These are phyloP conservation scores for Sinopyrophorus schimmeli DNA, from an alignment of 2,888 invertebrate genomes.

Conservation along the genomic window DNA sequence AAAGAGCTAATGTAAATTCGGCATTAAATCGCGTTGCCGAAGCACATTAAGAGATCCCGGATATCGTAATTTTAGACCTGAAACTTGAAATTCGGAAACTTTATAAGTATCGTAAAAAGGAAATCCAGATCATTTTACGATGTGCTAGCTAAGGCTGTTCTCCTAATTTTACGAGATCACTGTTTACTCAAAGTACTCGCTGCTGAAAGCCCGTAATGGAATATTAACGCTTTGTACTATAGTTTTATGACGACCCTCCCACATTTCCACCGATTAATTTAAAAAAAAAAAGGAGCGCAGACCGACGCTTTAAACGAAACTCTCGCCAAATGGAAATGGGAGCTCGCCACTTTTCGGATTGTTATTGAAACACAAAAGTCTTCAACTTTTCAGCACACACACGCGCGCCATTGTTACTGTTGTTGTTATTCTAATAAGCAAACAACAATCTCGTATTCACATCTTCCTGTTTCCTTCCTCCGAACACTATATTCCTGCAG, in stretches of 20 bases:
- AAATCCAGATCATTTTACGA: conserved; percentile 32
- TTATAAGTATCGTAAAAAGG: conserved; percentile 33
- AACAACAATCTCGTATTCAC: conserved; percentile 44
- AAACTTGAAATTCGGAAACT: conserved; percentile 32
- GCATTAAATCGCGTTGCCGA: too few relatives aligned
- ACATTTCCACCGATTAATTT: conserved; percentile 22
- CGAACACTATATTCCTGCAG: conserved; percentile 40
- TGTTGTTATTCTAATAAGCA: conserved; percentile 42
- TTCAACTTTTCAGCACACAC: neutral
- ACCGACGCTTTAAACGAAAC: too few relatives aligned
- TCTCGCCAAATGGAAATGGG: neutral
- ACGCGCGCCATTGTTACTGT: neutral
- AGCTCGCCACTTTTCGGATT: neutral
- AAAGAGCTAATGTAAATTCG: too few relatives aligned
- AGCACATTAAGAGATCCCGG: conserved; percentile 25
- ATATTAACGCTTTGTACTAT: conserved; percentile 28
- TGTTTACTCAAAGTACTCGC: conserved; percentile 29
- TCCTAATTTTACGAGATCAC: conserved; percentile 31
- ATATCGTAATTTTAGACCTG: conserved; percentile 29
- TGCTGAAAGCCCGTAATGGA: conserved; percentile 31
- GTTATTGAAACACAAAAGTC: neutral
- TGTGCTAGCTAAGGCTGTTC: conserved; percentile 32
- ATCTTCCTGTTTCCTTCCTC: conserved; percentile 45
- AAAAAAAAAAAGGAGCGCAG: conserved; percentile 11
- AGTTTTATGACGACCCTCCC: conserved; percentile 21